Percentiles rank a stretch among this genome's conserved stretches.
Evolutionary conservation across 2,113 vertebrate genomes (phyloP).

Genomic region (Patagioenas fasciata): DNA sequence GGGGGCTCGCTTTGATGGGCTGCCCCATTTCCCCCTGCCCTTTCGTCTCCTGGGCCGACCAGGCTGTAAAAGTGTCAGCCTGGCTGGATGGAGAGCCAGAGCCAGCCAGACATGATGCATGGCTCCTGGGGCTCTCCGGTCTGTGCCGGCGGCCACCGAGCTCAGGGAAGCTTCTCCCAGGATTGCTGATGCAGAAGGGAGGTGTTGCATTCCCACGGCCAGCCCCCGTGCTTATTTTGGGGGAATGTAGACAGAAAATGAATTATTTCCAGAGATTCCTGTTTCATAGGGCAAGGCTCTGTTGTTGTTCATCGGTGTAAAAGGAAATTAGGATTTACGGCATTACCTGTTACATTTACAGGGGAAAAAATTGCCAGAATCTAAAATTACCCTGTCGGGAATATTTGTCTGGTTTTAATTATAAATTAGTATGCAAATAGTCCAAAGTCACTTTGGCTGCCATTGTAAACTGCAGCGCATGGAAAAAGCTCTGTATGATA

Average conservation of each 20-base stretch:
- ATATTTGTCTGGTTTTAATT: conserved; percentile 23
- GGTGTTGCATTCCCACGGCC: background rate
- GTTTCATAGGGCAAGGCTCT: background rate
- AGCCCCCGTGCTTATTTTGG: background rate
- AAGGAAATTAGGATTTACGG: conserved; percentile 32
- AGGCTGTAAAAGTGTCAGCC: conserved; percentile 30
- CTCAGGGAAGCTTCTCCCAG: background rate
- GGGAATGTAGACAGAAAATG: background rate
- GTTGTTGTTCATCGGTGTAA: background rate
- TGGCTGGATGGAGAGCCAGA: background rate
- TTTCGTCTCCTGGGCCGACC: background rate
- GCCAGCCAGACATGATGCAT: background rate
- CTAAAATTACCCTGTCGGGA: background rate
- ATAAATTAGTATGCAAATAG: conserved; percentile 27
- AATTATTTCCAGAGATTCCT: background rate
- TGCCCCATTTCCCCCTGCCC: background rate
- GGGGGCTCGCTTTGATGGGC: background rate
- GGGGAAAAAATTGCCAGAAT: background rate
- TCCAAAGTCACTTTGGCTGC: conserved; percentile 11
- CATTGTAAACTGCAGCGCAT: background rate
- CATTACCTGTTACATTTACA: background rate
- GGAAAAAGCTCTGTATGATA: background rate
- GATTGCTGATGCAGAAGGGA: background rate
- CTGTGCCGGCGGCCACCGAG: background rate
- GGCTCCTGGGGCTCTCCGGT: background rate